A percentile compares a stretch with the other conserved stretches of the same genome.
Evolutionary conservation across 2,888 invertebrate species (phyloP).

Genomic region (Drosophila melanosoma): DNA sequence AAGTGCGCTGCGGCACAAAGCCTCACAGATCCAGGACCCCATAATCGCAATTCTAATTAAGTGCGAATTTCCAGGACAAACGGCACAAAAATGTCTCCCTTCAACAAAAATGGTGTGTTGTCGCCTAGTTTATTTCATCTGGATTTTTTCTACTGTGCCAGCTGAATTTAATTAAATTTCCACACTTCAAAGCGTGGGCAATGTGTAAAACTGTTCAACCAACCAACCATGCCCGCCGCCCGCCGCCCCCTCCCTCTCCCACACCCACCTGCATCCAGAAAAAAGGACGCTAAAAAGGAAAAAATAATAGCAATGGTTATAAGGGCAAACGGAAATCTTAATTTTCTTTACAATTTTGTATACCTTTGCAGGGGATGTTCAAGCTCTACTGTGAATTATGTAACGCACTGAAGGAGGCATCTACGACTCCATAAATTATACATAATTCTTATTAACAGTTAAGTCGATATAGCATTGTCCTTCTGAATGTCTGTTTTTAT

Average conservation of each 20-base stretch:
- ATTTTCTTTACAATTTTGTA: conserved; percentile 45
- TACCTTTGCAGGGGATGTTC: neutral
- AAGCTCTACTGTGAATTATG: neutral
- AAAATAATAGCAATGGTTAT: conserved; percentile 49
- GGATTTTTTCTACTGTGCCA: conserved; percentile 50
- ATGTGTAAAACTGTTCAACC: conserved; percentile 68
- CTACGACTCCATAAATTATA: neutral
- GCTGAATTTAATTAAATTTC: conserved; percentile 80
- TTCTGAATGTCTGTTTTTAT: conserved; percentile 21
- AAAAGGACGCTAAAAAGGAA: conserved; percentile 49
- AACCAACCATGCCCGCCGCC: conserved; percentile 6
- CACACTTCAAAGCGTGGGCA: conserved; percentile 77
- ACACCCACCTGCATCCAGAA: conserved; percentile 12
- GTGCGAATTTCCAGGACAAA: conserved; percentile 65
- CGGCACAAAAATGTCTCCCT: conserved; percentile 27
- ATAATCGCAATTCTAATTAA: conserved; percentile 80
- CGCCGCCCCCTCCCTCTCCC: neutral
- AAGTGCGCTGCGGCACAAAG: conserved; percentile 45
- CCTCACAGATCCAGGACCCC: conserved; percentile 57
- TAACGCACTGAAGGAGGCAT: neutral
- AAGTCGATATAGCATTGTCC: neutral
- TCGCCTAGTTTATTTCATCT: conserved; percentile 74
- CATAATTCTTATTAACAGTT: neutral
- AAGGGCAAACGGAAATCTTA: conserved; percentile 72
- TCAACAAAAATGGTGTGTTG: conserved; percentile 65